Evolutionary conservation across 2,888 invertebrate genomes (phyloP).

Genomic region (Drosophila suboccidentalis): DNA sequence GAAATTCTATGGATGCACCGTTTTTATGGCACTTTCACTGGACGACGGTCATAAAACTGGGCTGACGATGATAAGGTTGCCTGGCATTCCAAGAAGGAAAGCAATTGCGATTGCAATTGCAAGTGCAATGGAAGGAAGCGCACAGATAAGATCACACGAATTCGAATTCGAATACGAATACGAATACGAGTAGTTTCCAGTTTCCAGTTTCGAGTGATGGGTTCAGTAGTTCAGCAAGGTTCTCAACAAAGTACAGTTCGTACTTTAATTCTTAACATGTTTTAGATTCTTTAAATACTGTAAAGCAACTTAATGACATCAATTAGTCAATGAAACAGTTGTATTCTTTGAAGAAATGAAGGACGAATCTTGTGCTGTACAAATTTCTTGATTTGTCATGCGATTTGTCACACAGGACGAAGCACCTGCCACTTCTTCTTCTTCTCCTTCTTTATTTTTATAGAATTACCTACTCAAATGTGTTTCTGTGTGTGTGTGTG

Average conservation of each 20-base stretch:
- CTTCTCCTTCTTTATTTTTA: neutral
- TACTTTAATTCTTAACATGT: neutral
- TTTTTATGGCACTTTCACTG: constrained; percentile 54
- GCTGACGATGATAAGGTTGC: constrained; percentile 20
- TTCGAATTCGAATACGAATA: no score
- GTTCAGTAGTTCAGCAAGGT: constrained; percentile 4
- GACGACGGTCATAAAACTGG: constrained; percentile 29
- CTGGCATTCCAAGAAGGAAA: constrained; percentile 6
- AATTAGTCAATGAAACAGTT: constrained; percentile 32
- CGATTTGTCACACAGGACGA: constrained; percentile 58
- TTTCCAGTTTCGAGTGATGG: no score
- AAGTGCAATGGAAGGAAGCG: constrained; percentile 21
- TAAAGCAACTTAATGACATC: constrained; percentile 16
- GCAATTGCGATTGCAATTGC: constrained; percentile 32
- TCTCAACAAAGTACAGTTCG: constrained; percentile 12
- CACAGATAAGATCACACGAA: constrained; percentile 10
- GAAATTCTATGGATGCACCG: constrained; percentile 40
- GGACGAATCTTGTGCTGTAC: neutral
- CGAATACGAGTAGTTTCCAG: neutral
- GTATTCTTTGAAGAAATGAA: neutral
- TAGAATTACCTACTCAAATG: neutral
- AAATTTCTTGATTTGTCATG: constrained; percentile 25
- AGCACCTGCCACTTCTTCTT: constrained; percentile 16
- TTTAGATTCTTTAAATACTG: neutral
- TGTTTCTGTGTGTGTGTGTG: neutral